Evolutionary conservation across 2,888 invertebrate genomes (phyloP).

Genomic region (Cecidostiba fungosa): DNA sequence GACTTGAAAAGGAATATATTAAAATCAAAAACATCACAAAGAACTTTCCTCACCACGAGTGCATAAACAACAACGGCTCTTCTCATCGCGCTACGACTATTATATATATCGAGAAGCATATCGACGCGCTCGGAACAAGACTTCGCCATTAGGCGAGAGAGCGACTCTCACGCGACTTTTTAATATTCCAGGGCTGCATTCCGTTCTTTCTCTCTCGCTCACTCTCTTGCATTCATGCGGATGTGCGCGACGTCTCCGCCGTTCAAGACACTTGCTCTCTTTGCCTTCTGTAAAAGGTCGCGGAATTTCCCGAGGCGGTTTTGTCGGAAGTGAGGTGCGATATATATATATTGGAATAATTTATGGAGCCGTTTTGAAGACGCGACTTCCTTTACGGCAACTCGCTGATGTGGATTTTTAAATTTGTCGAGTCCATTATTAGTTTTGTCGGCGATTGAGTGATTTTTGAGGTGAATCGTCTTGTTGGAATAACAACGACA

Average conservation of each 20-base stretch:
- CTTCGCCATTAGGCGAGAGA: conserved; percentile 64
- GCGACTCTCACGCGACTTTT: conserved; percentile 51
- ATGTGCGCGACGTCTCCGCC: not conserved
- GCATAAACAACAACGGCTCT: too few species aligned
- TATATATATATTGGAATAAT: conserved; percentile 10
- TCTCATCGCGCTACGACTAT: too few species aligned
- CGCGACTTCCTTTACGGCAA: not conserved
- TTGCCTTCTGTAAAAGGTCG: not conserved
- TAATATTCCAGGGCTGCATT: conserved; percentile 62
- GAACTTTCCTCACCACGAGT: not conserved
- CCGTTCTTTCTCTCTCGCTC: conserved; percentile 5
- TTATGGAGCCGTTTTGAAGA: not conserved
- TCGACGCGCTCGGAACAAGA: conserved; percentile 63
- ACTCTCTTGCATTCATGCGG: not conserved
- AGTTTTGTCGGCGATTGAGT: too few species aligned
- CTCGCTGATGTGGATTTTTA: not conserved
- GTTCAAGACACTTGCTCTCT: conserved; percentile 13
- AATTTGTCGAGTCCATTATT: not conserved
- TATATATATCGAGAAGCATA: not conserved
- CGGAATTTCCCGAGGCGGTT: conserved; percentile 9
- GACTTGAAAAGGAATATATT: too few species aligned
- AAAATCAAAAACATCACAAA: too few species aligned
- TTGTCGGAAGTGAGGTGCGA: not conserved
- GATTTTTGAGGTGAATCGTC: too few species aligned
- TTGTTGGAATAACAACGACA: not conserved